These are phyloP conservation scores for Ceramica pisi DNA, from an alignment of 2,888 invertebrate species.

Conservation along the genomic window DNA sequence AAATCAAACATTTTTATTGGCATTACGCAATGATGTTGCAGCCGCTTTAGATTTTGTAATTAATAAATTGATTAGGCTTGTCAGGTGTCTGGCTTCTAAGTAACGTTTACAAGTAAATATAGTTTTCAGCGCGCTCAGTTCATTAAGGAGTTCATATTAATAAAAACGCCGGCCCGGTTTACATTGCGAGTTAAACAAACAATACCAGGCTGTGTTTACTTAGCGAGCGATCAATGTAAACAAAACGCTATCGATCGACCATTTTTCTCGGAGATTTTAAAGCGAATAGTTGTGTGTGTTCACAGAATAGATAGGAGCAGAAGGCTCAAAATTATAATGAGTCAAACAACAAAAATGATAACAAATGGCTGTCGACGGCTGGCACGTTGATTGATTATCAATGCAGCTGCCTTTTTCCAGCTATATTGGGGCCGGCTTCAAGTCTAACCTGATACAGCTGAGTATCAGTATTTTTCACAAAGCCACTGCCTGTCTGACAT, in stretches of 20 bases:
- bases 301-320: slow-evolving; percentile 2
- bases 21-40: slow-evolving; percentile 1
- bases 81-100: not conserved
- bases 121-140: slow-evolving; percentile 50
- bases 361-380: too few relatives aligned
- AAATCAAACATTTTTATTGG: not conserved
- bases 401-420: too few relatives aligned
- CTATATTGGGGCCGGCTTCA: too few relatives aligned
- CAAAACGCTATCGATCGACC: slow-evolving; percentile 50
- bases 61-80: slow-evolving; percentile 3
- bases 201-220: slow-evolving; percentile 53
- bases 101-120: slow-evolving; percentile 19
- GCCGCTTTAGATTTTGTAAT: slow-evolving; percentile 17
- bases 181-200: slow-evolving; percentile 57
- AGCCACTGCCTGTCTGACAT: too few relatives aligned
- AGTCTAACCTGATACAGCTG: too few relatives aligned
- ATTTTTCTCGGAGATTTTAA: slow-evolving; percentile 50
- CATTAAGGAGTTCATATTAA: slow-evolving; percentile 69
- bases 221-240: slow-evolving; percentile 59
- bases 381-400: too few relatives aligned
- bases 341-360: too few relatives aligned
- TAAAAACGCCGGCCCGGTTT: slow-evolving; percentile 63
- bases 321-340: not conserved
- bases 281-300: slow-evolving; percentile 11
- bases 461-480: too few relatives aligned